phyloP scores from a whole-genome alignment of 2,797 vertebrate species.

The Megalops cyprinoides region DNA sequence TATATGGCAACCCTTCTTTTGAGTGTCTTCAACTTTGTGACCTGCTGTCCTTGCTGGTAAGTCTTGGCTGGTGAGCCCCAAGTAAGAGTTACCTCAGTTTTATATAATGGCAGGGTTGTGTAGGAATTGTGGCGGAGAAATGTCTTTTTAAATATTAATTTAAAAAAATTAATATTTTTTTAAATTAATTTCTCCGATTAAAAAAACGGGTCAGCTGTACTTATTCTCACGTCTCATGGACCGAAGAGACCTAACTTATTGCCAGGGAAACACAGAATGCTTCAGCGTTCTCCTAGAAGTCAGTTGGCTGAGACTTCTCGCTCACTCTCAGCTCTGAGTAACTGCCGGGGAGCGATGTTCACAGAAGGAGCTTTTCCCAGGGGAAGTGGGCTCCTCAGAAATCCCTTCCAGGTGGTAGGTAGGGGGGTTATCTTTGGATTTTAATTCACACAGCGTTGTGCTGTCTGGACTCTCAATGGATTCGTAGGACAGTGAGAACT shows the following conservation, averaged over 20 bases:
- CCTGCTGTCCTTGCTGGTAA: neutral
- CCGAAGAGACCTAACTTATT: too few species aligned
- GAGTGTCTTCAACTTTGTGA: neutral
- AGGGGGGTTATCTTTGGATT: neutral
- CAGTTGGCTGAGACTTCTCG: too few species aligned
- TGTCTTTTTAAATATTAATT: too few species aligned
- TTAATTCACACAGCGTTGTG: neutral
- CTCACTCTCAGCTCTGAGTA: neutral
- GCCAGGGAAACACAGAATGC: too few species aligned
- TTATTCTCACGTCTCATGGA: too few species aligned
- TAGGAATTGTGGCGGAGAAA: too few species aligned
- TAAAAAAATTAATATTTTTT: too few species aligned
- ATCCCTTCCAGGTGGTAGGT: neutral
- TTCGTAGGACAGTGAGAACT: neutral
- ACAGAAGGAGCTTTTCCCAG: neutral
- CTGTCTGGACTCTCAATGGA: neutral
- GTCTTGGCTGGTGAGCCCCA: neutral
- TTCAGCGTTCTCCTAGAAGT: too few species aligned
- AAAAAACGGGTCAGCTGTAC: too few species aligned
- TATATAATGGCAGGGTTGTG: too few species aligned
- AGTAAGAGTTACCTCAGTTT: neutral
- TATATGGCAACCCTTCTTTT: neutral
- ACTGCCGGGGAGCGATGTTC: too few species aligned
- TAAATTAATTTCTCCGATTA: too few species aligned
- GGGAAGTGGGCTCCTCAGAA: neutral